Percentiles rank a stretch among this genome's conserved stretches.
Evolutionary conservation across 2,113 vertebrate genomes (phyloP).

Genomic region (Eurypyga helias): DNA sequence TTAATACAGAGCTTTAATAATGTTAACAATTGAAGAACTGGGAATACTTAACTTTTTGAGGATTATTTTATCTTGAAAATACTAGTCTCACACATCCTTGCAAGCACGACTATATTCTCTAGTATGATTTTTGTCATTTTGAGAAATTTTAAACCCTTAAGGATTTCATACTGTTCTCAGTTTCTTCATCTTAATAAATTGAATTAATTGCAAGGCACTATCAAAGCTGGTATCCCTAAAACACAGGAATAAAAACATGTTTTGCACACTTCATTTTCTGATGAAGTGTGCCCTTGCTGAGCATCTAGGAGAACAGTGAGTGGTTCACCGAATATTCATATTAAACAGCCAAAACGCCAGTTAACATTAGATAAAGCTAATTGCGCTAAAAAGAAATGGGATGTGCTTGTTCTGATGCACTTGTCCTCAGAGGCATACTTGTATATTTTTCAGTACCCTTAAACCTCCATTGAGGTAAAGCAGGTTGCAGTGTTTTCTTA

Average conservation of each 20-base stretch:
- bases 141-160: neutral
- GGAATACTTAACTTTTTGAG: neutral
- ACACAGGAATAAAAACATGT: neutral
- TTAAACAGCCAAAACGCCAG: neutral
- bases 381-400: neutral
- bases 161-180: neutral
- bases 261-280: neutral
- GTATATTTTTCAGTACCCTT: neutral
- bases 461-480: neutral
- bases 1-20: neutral
- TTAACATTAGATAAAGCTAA: neutral
- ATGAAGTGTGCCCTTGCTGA: slow-evolving; percentile 1
- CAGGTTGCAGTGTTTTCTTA: neutral
- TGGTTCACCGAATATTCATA: neutral
- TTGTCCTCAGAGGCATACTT: neutral
- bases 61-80: neutral
- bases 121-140: neutral
- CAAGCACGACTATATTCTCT: neutral
- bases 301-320: neutral
- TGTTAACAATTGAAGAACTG: neutral
- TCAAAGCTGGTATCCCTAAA: neutral
- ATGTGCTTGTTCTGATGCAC: neutral
- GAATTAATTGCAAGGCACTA: neutral
- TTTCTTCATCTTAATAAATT: neutral
- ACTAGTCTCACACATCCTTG: neutral